phyloP scores from a whole-genome alignment of 1,140 invertebrate genomes.

The Drosophila asahinai region DNA sequence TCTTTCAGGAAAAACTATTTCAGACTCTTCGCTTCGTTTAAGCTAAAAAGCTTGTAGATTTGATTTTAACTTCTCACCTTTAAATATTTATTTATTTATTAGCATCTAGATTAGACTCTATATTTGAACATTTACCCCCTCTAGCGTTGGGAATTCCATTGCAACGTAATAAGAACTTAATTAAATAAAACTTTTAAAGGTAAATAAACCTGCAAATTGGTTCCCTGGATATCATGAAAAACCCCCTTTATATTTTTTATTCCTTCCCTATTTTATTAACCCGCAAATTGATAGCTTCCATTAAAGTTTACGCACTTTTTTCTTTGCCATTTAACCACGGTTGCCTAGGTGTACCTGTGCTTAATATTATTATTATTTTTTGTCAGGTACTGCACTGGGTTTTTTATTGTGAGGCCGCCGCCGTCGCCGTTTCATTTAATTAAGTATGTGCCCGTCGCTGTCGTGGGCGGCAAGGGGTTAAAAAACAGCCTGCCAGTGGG shows the following conservation, averaged over 20 bases:
- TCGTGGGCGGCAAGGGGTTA: conserved; percentile 13
- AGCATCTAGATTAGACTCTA: too few species aligned
- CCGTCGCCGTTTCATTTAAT: conserved; percentile 70
- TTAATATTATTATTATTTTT: conserved; percentile 19
- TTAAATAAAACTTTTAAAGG: too few species aligned
- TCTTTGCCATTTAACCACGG: conserved; percentile 10
- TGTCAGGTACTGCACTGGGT: conserved; percentile 26
- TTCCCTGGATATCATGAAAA: background rate
- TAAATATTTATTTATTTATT: too few species aligned
- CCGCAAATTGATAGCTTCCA: background rate
- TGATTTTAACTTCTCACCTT: too few species aligned
- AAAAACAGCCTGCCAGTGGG: background rate
- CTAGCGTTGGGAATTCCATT: too few species aligned
- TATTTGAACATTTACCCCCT: too few species aligned
- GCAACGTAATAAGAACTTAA: too few species aligned
- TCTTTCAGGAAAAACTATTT: background rate
- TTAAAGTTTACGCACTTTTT: background rate
- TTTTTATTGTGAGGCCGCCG: conserved; percentile 45
- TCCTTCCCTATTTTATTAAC: background rate
- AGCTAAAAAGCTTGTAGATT: too few species aligned
- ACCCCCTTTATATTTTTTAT: background rate
- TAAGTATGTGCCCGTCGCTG: conserved; percentile 42
- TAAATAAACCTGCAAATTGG: background rate
- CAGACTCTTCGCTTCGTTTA: too few species aligned
- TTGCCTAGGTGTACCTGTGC: conserved; percentile 15